phyloP scores from a whole-genome alignment of 2,888 invertebrate genomes.

The Marronus borbonicus region DNA sequence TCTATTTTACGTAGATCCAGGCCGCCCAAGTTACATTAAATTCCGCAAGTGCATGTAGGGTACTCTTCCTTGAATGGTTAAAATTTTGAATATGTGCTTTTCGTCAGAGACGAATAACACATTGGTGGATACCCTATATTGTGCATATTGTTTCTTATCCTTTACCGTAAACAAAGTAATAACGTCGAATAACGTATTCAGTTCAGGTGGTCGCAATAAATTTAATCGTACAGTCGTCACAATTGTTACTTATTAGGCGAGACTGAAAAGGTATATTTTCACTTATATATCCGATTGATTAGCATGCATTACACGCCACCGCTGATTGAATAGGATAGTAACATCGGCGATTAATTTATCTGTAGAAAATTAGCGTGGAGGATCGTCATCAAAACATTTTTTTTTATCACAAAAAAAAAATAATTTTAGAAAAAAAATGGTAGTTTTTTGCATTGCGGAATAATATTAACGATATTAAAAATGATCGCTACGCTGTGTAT shows the following conservation, averaged over 20 bases:
- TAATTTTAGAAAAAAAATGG: too few relatives aligned
- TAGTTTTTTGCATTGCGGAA: too few relatives aligned
- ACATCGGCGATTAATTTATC: too few relatives aligned
- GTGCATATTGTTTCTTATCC: neutral
- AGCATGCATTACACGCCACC: neutral
- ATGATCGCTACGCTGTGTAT: too few relatives aligned
- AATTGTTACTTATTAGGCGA: constrained; percentile 14
- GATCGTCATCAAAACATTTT: too few relatives aligned
- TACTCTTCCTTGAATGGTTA: too few relatives aligned
- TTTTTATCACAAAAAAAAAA: too few relatives aligned
- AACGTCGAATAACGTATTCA: neutral
- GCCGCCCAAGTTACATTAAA: too few relatives aligned
- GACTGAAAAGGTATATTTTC: neutral
- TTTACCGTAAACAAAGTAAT: neutral
- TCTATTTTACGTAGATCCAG: too few relatives aligned
- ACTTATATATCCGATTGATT: neutral
- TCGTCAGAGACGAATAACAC: neutral
- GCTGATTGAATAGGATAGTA: neutral
- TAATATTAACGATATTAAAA: too few relatives aligned
- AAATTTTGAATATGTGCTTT: neutral
- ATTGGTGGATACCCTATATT: neutral
- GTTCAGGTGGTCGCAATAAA: neutral
- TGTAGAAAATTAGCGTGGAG: too few relatives aligned
- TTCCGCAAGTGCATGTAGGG: too few relatives aligned
- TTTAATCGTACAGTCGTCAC: neutral